A percentile compares a stretch with the other conserved stretches of the same genome.
Conservation (phyloP, 2,113 vertebrate species). For the Drymodes brunneopygia region DNA sequence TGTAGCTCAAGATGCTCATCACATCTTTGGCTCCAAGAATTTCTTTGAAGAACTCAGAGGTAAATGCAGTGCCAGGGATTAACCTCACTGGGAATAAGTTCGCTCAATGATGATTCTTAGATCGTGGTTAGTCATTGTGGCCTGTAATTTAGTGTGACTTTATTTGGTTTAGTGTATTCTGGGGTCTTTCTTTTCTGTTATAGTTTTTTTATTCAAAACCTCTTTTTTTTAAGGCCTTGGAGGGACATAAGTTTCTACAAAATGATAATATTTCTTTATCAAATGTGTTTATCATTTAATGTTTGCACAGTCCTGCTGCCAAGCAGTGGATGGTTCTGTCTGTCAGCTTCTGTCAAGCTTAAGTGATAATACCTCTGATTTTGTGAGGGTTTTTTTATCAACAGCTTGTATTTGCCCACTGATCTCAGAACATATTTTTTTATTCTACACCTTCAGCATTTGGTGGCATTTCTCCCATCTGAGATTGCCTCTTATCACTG, state of each 20-base stretch:
- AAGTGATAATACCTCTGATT: not conserved
- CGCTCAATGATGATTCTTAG: not conserved
- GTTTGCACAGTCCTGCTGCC: not conserved
- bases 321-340: not conserved
- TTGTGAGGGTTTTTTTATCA: not conserved
- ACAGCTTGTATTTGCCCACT: not conserved
- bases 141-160: not conserved
- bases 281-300: not conserved
- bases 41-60: not conserved
- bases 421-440: not conserved
- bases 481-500: not conserved
- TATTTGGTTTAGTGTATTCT: not conserved
- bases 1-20: not conserved
- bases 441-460: not conserved
- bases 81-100: not conserved
- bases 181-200: not conserved
- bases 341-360: not conserved
- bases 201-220: not conserved
- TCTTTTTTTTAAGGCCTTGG: not conserved
- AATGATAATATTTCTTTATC: not conserved
- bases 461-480: not conserved
- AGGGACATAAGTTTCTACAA: not conserved
- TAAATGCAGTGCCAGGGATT: not conserved
- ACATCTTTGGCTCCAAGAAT: not conserved
- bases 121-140: not conserved